A percentile compares a stretch with the other conserved stretches of the same genome.
Conservation (phyloP, 2,113 vertebrate species). For the Microcebus griseorufus region DNA sequence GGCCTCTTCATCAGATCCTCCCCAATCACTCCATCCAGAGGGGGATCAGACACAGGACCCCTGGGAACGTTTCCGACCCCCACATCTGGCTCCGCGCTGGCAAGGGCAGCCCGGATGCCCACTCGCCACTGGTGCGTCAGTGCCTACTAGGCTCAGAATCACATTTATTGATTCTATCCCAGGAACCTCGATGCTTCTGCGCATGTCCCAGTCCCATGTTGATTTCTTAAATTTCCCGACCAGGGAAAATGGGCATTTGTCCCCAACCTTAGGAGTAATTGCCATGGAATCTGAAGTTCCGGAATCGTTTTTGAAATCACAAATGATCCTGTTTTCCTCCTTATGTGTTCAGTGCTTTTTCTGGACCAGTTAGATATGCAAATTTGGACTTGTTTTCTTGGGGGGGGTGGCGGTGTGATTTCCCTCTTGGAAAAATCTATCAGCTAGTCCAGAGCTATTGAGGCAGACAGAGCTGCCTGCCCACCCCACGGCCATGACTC, state of each 20-base stretch:
- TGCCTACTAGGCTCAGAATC: not conserved
- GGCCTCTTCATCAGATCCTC: not conserved
- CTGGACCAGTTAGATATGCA: not conserved
- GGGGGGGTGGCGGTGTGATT: not conserved
- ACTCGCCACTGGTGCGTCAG: accelerated
- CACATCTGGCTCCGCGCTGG: not conserved
- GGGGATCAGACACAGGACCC: not conserved
- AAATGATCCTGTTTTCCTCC: not conserved
- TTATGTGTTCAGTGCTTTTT: not conserved
- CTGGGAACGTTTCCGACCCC: not conserved
- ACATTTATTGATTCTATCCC: not conserved
- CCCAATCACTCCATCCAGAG: not conserved
- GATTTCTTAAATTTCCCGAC: not conserved
- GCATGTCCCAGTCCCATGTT: not conserved
- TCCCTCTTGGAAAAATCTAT: not conserved
- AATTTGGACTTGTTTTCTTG: not conserved
- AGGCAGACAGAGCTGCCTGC: not conserved
- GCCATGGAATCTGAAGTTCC: not conserved
- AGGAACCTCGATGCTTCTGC: not conserved
- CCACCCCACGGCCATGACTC: not conserved
- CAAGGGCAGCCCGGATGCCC: not conserved
- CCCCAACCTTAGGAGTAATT: not conserved
- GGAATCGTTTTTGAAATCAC: not conserved
- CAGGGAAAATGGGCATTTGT: not conserved
- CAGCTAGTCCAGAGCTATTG: not conserved